phyloP scores from a whole-genome alignment of 2,113 vertebrate genomes.

The Alexandromys fortis region DNA sequence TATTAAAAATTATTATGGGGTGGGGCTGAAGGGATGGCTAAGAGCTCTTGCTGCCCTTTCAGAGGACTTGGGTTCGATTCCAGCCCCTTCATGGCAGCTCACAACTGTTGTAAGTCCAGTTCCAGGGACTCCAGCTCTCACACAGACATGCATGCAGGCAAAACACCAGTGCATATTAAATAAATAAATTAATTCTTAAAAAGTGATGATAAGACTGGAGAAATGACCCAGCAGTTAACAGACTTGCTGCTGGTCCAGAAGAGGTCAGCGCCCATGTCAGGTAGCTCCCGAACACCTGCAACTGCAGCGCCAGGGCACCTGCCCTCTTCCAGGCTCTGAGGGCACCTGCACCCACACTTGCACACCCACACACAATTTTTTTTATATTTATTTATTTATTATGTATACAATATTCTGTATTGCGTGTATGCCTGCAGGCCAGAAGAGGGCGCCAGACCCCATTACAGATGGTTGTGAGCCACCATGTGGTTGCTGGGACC shows the following conservation, averaged over 20 bases:
- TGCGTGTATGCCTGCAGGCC: too few species aligned
- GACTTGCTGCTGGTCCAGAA: not conserved
- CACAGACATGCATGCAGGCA: not conserved
- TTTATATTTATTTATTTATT: too few species aligned
- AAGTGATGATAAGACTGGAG: not conserved
- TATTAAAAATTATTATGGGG: not conserved
- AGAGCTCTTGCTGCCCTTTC: too few species aligned
- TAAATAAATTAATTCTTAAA: not conserved
- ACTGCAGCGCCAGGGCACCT: not conserved
- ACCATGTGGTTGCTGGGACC: too few species aligned
- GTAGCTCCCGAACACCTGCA: not conserved
- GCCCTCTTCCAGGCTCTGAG: not conserved
- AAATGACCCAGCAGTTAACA: not conserved
- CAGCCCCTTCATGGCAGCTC: not conserved
- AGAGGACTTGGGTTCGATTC: not conserved
- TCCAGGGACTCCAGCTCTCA: not conserved
- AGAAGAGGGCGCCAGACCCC: too few species aligned
- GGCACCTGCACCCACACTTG: not conserved
- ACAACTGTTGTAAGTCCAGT: not conserved
- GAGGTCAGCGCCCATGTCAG: not conserved
- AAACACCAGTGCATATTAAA: not conserved
- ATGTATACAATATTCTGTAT: too few species aligned
- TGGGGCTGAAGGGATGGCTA: not conserved
- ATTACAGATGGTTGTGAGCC: too few species aligned
- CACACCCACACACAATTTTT: too few species aligned